Conservation (phyloP, 1,140 invertebrate genomes). For the Ooceraea biroi region DNA sequence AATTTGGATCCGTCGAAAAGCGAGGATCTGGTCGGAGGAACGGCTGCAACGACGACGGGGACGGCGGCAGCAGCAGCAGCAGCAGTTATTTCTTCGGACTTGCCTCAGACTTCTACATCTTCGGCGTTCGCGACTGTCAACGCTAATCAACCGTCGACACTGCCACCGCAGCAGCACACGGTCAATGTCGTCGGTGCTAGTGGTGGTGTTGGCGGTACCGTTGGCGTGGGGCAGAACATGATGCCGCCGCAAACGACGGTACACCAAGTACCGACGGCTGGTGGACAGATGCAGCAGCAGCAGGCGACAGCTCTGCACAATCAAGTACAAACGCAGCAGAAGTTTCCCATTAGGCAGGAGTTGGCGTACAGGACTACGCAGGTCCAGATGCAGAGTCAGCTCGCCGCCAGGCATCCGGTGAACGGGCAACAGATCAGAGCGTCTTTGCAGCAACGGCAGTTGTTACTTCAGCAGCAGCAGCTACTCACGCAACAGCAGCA, state of each 20-base stretch:
- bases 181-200: conserved; percentile 60
- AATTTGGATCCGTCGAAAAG: conserved; percentile 82
- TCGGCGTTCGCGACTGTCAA: conserved; percentile 84
- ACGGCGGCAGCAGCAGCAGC: conserved; percentile 34
- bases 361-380: conserved; percentile 78
- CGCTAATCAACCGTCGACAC: conserved; percentile 81
- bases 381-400: conserved; percentile 79
- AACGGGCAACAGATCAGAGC: conserved; percentile 83
- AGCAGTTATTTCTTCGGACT: conserved; percentile 70
- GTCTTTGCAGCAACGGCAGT: conserved; percentile 81
- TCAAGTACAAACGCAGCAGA: conserved; percentile 85
- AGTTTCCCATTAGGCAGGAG: conserved; percentile 83
- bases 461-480: conserved; percentile 74
- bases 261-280: conserved; percentile 62
- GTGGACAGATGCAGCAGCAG: conserved; percentile 72
- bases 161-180: conserved; percentile 80
- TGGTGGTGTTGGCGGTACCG: too few relatives aligned
- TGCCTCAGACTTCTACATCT: conserved; percentile 69
- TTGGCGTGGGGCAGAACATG: conserved; percentile 54
- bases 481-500: conserved; percentile 67
- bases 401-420: conserved; percentile 80
- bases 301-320: conserved; percentile 75
- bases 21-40: conserved; percentile 81
- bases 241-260: conserved; percentile 60
- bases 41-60: conserved; percentile 31